phyloP scores from a whole-genome alignment of 2,113 vertebrate species.

The Oceanodroma tethys region DNA sequence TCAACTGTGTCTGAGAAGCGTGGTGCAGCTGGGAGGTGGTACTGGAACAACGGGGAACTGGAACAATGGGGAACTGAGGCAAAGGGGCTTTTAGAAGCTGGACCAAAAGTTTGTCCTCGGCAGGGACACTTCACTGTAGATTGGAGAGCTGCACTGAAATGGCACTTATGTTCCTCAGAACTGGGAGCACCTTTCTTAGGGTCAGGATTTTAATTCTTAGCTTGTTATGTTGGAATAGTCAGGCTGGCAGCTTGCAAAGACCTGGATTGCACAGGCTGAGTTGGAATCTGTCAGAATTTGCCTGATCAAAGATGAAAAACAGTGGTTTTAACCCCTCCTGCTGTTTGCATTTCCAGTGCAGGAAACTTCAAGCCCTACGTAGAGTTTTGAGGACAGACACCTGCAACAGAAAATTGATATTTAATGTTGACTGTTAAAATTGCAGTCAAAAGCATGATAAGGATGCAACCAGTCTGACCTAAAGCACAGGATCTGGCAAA shows the following conservation, averaged over 20 bases:
- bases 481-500: background rate
- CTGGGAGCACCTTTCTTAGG: background rate
- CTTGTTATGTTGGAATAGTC: background rate
- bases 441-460: background rate
- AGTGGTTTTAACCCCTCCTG: background rate
- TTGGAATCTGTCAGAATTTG: background rate
- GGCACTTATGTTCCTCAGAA: background rate
- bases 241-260: background rate
- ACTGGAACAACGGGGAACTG: background rate
- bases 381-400: background rate
- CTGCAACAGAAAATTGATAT: background rate
- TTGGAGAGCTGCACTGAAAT: background rate
- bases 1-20: fast-evolving
- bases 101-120: background rate
- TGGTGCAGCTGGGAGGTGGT: background rate
- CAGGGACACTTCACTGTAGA: background rate
- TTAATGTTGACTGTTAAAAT: background rate
- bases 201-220: background rate
- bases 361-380: background rate
- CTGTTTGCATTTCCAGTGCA: background rate
- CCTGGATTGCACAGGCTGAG: background rate
- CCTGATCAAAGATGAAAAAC: background rate
- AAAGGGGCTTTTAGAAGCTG: background rate
- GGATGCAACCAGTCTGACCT: background rate
- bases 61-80: background rate